Conservation (phyloP, 2,797 vertebrate genomes). For the Sphenopsis melanotis region DNA sequence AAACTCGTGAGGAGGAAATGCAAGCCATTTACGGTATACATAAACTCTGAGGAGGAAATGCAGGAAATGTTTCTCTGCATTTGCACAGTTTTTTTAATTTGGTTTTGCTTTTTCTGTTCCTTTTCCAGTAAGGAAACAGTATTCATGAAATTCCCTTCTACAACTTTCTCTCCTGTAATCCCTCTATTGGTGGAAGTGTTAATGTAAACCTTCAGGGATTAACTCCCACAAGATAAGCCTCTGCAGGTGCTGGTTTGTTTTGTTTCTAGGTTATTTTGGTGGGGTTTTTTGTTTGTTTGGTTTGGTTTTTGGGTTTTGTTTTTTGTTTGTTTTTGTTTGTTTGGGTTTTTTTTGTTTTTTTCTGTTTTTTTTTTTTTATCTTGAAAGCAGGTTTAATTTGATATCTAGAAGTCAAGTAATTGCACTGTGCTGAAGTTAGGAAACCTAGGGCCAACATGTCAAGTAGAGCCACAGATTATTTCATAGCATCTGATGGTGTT, state of each 20-base stretch:
- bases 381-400: background rate
- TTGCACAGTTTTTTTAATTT: background rate
- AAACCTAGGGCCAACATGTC: background rate
- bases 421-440: background rate
- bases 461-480: background rate
- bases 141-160: background rate
- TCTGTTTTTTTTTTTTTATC: background rate
- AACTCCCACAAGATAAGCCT: background rate
- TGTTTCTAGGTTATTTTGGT: background rate
- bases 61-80: background rate
- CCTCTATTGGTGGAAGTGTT: background rate
- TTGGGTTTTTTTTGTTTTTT: no score
- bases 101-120: background rate
- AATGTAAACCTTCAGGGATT: slow-evolving; percentile 2
- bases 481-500: background rate
- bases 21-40: background rate
- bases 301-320: no score
- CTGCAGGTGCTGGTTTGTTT: background rate
- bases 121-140: background rate
- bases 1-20: background rate
- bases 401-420: background rate
- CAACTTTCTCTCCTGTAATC: slow-evolving; percentile 7
- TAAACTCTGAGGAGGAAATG: background rate
- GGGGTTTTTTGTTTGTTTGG: no score
- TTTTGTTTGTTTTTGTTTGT: no score